Conservation (phyloP, 2,888 invertebrate species). For the Digitonthophagus gazella region DNA sequence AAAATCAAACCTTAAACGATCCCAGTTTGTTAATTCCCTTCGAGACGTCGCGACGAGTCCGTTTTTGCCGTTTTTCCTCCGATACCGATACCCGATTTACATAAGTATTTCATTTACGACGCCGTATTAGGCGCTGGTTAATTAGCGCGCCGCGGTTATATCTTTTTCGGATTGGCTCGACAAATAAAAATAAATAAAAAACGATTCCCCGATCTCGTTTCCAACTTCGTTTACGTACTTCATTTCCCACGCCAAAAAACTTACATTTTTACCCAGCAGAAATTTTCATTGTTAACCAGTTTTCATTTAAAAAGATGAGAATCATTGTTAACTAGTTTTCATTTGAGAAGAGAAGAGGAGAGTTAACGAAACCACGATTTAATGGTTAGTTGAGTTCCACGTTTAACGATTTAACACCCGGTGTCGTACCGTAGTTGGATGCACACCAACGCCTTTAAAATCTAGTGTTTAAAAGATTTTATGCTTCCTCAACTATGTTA, state of each 20-base stretch:
- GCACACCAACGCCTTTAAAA: conserved; percentile 15
- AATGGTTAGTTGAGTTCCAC: not conserved
- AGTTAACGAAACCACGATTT: too few relatives aligned
- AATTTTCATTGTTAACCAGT: too few relatives aligned
- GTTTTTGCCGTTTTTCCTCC: not conserved
- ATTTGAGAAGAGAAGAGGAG: too few relatives aligned
- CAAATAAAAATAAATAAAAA: not conserved
- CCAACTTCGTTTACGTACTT: too few relatives aligned
- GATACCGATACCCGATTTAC: conserved; percentile 7
- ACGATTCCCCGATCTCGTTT: too few relatives aligned
- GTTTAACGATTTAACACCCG: not conserved
- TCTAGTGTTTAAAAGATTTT: conserved; percentile 5
- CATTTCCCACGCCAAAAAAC: too few relatives aligned
- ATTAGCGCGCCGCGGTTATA: conserved; percentile 7
- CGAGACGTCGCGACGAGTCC: too few relatives aligned
- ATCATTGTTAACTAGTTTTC: too few relatives aligned
- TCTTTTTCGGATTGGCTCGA: not conserved
- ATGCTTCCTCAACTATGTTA: conserved; percentile 2
- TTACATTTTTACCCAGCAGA: too few relatives aligned
- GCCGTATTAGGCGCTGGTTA: conserved; percentile 12
- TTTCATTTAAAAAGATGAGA: too few relatives aligned
- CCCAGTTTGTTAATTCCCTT: too few relatives aligned
- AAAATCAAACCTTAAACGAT: too few relatives aligned
- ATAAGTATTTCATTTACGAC: conserved; percentile 13
- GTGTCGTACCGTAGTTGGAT: conserved; percentile 1